These are phyloP conservation scores for Merops nubicus DNA, from an alignment of 2,113 vertebrate genomes.

Conservation along the genomic window DNA sequence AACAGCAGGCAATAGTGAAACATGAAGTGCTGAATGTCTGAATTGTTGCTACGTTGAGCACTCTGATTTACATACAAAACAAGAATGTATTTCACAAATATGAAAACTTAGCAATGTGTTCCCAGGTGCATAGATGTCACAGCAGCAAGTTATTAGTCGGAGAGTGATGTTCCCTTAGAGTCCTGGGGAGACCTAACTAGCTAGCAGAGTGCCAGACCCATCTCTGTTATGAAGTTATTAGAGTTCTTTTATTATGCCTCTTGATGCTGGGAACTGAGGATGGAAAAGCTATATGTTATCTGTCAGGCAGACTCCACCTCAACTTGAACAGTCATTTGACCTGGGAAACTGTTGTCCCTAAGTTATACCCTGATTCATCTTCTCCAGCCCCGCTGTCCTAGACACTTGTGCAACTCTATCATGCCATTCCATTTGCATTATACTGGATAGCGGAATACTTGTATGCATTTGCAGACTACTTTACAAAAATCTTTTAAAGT, in stretches of 20 bases:
- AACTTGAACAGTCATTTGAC: neutral
- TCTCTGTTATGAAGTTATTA: neutral
- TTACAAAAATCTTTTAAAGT: neutral
- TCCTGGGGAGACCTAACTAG: neutral
- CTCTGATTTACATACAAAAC: neutral
- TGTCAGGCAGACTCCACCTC: neutral
- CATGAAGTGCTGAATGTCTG: fast-evolving
- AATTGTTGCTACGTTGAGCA: neutral
- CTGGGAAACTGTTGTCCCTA: neutral
- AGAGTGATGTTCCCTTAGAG: neutral
- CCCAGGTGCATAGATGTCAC: slow-evolving; percentile 1
- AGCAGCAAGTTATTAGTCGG: neutral
- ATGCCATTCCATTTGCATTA: neutral
- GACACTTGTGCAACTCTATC: neutral
- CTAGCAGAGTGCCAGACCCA: neutral
- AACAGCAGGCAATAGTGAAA: slow-evolving; percentile 35
- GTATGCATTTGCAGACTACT: neutral
- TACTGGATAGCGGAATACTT: neutral
- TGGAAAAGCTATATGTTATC: neutral
- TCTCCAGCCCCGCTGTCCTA: neutral
- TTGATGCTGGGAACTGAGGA: neutral
- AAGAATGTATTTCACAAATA: slow-evolving; percentile 8
- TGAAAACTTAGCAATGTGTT: neutral
- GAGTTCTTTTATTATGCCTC: slow-evolving; percentile 4
- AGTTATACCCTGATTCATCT: neutral